Base-by-base conservation (phyloP, 2,797 vertebrate species). In the Pangasius djambal region DNA sequence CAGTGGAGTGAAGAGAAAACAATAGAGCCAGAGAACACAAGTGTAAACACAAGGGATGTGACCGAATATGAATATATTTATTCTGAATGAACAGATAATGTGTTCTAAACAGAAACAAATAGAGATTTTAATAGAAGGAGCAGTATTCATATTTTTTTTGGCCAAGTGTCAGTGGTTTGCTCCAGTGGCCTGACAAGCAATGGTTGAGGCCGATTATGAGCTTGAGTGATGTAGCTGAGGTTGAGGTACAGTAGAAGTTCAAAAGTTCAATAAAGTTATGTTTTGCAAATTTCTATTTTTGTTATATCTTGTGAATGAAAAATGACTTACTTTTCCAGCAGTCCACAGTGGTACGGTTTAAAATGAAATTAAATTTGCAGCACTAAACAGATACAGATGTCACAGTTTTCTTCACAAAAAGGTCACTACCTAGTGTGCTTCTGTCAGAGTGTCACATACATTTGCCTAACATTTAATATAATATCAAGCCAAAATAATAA, bases 1-100 rank as follows among this genome's bases (percentile, higher is more conserved):
- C 94, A 93, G 91, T 40, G 7, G 55, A 94, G 90, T 79, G 90
- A 79, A 31, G 88, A 75, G 16, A 86, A 92, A 91, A 94, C 92
- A 93, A 93, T 61, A 88, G 65, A 81, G 91, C 87, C 86, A 13
- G 7, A 72, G 48, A 37, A 67, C 25, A 81, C 9, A 70, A 7
- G 25, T 22, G 75, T 65, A 85, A 37, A 89, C 34, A 55, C 22
- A 86, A 28, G 22, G 4, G 18, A 55, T 85, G 48, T 70, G 67
- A 84, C 16, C 1, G 4, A 16, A 44, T 48, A 52, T 22, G 18
- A 52, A 34, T 55, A 34, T 12, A 55, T 70, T 52, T 34, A 69
- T 69, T 85, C 9, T 52, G 18, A 50, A 22, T 20, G 63, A 52
- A 69, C 44, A 85, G 40, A 31, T 28, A 28, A 83, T 18, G 55